Conservation (phyloP, 1,140 invertebrate genomes). For the Pomacea maculata region DNA sequence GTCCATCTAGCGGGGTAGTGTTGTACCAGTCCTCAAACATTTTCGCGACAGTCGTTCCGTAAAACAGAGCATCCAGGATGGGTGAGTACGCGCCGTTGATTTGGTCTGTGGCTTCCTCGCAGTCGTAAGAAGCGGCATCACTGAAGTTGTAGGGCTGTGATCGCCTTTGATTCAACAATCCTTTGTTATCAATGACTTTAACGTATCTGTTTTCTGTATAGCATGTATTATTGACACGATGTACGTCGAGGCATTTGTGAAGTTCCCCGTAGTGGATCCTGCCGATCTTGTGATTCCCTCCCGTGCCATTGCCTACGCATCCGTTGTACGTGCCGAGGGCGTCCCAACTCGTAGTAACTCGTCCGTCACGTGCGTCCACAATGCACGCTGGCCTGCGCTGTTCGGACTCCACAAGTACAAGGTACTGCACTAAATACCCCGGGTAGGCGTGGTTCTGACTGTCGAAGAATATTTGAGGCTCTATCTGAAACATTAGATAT, state of each 20-base stretch:
- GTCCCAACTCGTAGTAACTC: conserved; percentile 5
- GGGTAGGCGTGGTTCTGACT: conserved; percentile 11
- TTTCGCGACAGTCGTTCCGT: conserved; percentile 22
- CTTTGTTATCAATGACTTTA: conserved; percentile 37
- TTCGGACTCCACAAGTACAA: conserved; percentile 7
- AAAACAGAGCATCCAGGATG: conserved; percentile 38
- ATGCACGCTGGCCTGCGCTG: conserved; percentile 32
- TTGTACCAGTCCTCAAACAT: conserved; percentile 40
- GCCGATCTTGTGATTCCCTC: conserved; percentile 43
- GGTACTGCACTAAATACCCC: conserved; percentile 26
- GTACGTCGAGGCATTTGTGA: conserved; percentile 27
- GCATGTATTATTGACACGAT: conserved; percentile 21
- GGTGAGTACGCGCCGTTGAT: conserved; percentile 42
- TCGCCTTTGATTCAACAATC: conserved; percentile 1
- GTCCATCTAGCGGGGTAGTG: conserved; percentile 8
- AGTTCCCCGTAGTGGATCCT: conserved; percentile 33
- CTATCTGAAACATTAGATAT: background rate
- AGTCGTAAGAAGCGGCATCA: conserved; percentile 7
- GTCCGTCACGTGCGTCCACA: conserved; percentile 32
- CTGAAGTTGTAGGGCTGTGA: background rate
- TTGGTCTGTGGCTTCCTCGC: conserved; percentile 26
- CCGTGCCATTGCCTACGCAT: conserved; percentile 26
- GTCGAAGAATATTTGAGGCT: conserved; percentile 13
- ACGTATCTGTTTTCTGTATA: conserved; percentile 43
- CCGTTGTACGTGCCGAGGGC: too few species aligned